These are phyloP conservation scores for Drosophila subsilvestris DNA, from an alignment of 2,888 invertebrate genomes.

Conservation along the genomic window DNA sequence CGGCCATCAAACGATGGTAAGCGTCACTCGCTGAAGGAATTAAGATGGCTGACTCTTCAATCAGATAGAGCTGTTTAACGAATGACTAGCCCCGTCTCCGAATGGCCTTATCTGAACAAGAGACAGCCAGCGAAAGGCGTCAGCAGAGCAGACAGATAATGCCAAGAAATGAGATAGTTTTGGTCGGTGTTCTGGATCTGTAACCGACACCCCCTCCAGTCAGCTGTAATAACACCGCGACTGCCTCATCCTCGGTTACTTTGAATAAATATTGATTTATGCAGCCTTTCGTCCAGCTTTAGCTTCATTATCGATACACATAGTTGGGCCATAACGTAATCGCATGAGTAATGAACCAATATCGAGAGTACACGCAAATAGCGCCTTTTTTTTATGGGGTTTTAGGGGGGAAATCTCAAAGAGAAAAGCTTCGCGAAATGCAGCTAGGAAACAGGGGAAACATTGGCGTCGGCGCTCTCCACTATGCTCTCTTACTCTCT, in stretches of 20 bases:
- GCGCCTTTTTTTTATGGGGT: conserved; percentile 10
- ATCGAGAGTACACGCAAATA: conserved; percentile 32
- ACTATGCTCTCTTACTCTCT: conserved; percentile 27
- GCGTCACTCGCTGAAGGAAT: conserved; percentile 19
- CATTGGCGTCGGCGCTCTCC: conserved; percentile 63
- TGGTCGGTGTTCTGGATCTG: not conserved
- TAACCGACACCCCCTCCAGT: conserved; percentile 11
- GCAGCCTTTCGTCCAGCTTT: conserved; percentile 38
- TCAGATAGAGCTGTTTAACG: conserved; percentile 40
- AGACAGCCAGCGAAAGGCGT: conserved; percentile 23
- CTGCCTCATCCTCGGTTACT: conserved; percentile 1
- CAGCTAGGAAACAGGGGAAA: conserved; percentile 42
- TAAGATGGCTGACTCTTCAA: conserved; percentile 13
- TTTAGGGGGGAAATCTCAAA: conserved; percentile 26
- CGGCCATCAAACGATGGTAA: conserved; percentile 35
- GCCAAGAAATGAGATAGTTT: conserved; percentile 9
- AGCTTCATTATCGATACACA: conserved; percentile 44
- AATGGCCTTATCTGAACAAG: conserved; percentile 53
- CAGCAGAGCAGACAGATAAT: conserved; percentile 2
- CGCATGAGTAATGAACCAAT: conserved; percentile 54
- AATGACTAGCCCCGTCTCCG: conserved; percentile 24
- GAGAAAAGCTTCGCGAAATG: conserved; percentile 48
- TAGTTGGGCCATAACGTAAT: conserved; percentile 45
- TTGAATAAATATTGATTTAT: conserved; percentile 37
- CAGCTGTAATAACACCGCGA: not conserved